Evolutionary conservation across 2,113 vertebrate genomes (phyloP).

Genomic region (Leucoraja erinaceus): DNA sequence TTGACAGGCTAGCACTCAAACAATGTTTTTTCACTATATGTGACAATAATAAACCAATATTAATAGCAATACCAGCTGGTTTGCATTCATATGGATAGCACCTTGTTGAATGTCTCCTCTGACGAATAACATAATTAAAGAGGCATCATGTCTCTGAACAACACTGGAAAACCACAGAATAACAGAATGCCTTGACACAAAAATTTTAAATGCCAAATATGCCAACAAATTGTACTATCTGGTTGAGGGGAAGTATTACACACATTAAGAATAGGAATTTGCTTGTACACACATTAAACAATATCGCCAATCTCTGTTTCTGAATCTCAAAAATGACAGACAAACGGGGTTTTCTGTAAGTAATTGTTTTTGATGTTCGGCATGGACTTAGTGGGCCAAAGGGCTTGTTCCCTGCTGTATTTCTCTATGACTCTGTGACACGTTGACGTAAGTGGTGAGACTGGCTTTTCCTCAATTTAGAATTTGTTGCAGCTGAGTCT

Average conservation of each 20-base stretch:
- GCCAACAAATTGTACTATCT: background rate
- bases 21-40: too few relatives aligned
- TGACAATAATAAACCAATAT: too few relatives aligned
- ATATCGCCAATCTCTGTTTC: background rate
- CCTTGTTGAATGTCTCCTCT: background rate
- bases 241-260: background rate
- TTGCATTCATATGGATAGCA: background rate
- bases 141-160: background rate
- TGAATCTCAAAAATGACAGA: background rate
- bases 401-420: too few relatives aligned
- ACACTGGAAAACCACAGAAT: background rate
- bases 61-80: background rate
- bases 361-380: too few relatives aligned
- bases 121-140: background rate
- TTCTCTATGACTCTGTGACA: too few relatives aligned
- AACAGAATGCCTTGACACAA: background rate
- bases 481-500: background rate
- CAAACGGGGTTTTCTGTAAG: background rate
- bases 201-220: background rate
- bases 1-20: too few relatives aligned
- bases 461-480: background rate
- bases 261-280: background rate
- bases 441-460: too few relatives aligned
- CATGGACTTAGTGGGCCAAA: too few relatives aligned
- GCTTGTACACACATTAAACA: background rate